Percentiles rank a stretch among this genome's conserved stretches.
phyloP scores from a whole-genome alignment of 35 echinoderm and acorn worm genomes.

The Apostichopus californicus region DNA sequence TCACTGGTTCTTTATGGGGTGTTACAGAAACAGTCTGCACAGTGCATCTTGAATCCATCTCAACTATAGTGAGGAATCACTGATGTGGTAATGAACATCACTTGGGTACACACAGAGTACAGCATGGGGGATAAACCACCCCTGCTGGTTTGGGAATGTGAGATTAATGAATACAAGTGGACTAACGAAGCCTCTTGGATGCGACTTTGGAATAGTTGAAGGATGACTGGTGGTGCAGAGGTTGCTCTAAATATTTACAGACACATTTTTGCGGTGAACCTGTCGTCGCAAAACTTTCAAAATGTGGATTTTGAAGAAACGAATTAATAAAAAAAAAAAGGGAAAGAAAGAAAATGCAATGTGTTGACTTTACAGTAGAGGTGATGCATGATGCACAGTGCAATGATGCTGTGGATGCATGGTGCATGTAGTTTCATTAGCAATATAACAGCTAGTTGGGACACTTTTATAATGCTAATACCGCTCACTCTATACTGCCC shows the following conservation, averaged over 20 bases:
- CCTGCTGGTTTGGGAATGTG: conserved; percentile 21
- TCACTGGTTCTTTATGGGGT: too few species aligned
- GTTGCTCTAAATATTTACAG: neutral
- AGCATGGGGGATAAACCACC: conserved; percentile 28
- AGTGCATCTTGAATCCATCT: conserved; percentile 10
- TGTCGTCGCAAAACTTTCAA: neutral
- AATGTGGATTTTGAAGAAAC: neutral
- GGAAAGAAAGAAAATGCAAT: too few species aligned
- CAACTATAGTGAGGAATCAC: neutral
- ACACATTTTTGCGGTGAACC: neutral
- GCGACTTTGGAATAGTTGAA: neutral
- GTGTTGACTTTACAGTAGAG: too few species aligned
- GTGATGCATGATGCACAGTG: too few species aligned
- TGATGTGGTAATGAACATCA: conserved; percentile 42
- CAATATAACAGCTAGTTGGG: too few species aligned
- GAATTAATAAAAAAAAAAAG: neutral
- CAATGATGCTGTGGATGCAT: too few species aligned
- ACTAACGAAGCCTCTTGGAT: neutral
- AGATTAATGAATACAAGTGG: neutral
- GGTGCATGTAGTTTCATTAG: too few species aligned
- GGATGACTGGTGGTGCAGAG: neutral
- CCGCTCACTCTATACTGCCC: too few species aligned
- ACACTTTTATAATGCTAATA: too few species aligned
- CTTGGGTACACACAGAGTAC: conserved; percentile 19
- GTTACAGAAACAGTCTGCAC: neutral